Conservation (phyloP, 2,888 invertebrate genomes). For the Cryptus armator region DNA sequence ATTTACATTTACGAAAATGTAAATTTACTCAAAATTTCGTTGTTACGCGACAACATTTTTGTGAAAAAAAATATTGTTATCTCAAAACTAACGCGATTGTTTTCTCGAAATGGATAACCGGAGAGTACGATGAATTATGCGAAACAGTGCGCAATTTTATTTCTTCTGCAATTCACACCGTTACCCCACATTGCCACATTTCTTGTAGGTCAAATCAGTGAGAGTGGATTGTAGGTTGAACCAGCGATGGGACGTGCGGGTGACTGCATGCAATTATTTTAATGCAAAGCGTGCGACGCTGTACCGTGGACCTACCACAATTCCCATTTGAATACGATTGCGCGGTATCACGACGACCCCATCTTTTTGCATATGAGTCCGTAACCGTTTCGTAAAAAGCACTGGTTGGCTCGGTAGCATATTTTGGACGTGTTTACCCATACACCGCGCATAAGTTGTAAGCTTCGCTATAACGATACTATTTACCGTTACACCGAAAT, state of each 20-base stretch:
- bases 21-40: no score
- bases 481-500: neutral
- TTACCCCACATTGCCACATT: neutral
- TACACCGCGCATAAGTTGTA: neutral
- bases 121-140: neutral
- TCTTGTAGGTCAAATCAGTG: constrained; percentile 10
- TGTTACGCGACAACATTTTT: no score
- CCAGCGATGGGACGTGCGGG: constrained; percentile 71
- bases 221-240: constrained; percentile 11
- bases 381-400: constrained; percentile 22
- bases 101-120: no score
- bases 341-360: constrained; percentile 70
- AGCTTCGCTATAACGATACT: neutral
- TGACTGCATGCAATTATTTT: constrained; percentile 81
- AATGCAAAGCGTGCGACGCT: constrained; percentile 73
- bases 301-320: constrained; percentile 56
- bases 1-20: no score
- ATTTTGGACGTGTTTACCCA: neutral
- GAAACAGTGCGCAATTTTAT: neutral
- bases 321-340: constrained; percentile 76
- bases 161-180: neutral
- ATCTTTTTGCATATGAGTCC: constrained; percentile 36
- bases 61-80: no score
- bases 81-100: no score
- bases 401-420: neutral